phyloP scores from a whole-genome alignment of 2,797 vertebrate genomes.

The Silurus aristotelis region DNA sequence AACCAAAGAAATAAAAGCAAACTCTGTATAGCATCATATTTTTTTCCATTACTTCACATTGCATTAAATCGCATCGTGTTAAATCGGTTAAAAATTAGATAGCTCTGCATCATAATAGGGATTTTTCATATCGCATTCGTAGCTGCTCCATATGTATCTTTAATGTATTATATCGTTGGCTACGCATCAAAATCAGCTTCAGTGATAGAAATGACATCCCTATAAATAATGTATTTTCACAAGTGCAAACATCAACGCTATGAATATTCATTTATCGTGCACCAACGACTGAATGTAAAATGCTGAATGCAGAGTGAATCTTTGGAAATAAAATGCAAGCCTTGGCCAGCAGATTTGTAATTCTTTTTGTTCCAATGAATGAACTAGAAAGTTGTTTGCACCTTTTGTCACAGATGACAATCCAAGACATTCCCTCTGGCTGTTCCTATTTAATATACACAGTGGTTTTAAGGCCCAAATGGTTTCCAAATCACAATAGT shows the following conservation, averaged over 20 bases:
- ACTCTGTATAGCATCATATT: too few species aligned
- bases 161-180: too few species aligned
- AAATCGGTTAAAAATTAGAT: too few species aligned
- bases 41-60: too few species aligned
- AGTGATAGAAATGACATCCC: not conserved
- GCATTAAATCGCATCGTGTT: too few species aligned
- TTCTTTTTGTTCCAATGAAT: not conserved
- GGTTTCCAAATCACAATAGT: constrained; percentile 70
- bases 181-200: too few species aligned
- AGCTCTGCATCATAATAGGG: too few species aligned
- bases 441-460: constrained; percentile 44
- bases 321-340: not conserved
- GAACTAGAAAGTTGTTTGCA: constrained; percentile 17
- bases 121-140: too few species aligned
- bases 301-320: not conserved
- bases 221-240: not conserved
- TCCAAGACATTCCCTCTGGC: constrained; percentile 56
- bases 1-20: too few species aligned
- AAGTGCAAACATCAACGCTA: constrained; percentile 8
- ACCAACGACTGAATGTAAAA: not conserved
- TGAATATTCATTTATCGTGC: not conserved
- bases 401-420: constrained; percentile 43
- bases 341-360: not conserved
- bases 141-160: too few species aligned
- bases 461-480: constrained; percentile 57